Percentiles rank a stretch among this genome's conserved stretches.
Evolutionary conservation across 2,797 vertebrate species (phyloP).

Genomic region (Megaceryle alcyon): DNA sequence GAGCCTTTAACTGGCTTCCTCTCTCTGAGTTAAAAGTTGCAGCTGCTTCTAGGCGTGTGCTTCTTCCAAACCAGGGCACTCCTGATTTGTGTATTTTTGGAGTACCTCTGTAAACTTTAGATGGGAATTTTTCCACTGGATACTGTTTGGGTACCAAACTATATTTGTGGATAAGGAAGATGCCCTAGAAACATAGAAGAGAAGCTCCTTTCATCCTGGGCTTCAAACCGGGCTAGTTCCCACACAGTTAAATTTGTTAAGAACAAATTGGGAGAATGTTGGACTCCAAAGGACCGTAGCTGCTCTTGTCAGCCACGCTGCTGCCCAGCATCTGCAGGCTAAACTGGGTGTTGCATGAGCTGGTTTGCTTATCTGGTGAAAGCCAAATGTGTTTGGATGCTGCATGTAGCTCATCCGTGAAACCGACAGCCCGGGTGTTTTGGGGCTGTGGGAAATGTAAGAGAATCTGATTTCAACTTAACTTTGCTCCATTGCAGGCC

Average conservation of each 20-base stretch:
- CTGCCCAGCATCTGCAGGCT: neutral
- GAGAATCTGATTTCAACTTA: neutral
- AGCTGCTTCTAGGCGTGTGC: neutral
- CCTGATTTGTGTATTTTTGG: neutral
- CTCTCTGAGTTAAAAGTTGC: neutral
- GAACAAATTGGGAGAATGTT: neutral
- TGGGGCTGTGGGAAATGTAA: neutral
- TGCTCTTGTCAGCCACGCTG: neutral
- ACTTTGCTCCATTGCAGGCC: neutral
- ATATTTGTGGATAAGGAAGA: neutral
- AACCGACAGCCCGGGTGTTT: neutral
- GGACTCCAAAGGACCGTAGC: neutral
- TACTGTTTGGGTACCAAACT: neutral
- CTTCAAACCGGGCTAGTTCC: neutral
- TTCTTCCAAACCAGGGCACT: neutral
- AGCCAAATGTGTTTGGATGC: neutral
- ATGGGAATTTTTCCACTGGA: neutral
- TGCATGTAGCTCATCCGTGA: slow-evolving; percentile 1
- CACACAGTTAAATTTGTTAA: neutral
- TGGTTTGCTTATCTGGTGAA: neutral
- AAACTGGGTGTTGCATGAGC: neutral
- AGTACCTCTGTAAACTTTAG: neutral
- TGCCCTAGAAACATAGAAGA: neutral
- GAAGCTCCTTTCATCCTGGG: neutral
- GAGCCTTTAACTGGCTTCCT: neutral